A percentile compares a stretch with the other conserved stretches of the same genome.
These are phyloP conservation scores for Ahaetulla prasina DNA, from an alignment of 2,113 vertebrate species.

Conservation along the genomic window DNA sequence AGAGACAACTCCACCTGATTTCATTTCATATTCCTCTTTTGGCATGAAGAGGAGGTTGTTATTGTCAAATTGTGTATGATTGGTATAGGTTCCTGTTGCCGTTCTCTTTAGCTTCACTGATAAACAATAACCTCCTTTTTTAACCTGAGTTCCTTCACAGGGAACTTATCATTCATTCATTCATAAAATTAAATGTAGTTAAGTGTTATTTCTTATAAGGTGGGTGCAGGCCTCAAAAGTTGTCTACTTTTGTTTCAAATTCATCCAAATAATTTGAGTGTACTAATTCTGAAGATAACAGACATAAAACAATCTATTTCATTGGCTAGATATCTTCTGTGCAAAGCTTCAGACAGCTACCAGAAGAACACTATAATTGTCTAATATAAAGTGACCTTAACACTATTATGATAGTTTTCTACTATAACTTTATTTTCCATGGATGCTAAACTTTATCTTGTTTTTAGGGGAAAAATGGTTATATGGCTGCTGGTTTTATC, in stretches of 20 bases:
- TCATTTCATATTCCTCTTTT: not conserved
- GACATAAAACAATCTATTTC: not conserved
- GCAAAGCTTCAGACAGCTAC: not conserved
- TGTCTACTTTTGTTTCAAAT: not conserved
- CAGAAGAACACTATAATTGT: not conserved
- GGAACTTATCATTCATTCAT: not conserved
- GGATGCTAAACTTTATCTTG: not conserved
- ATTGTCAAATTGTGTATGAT: not conserved
- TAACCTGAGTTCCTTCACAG: not conserved
- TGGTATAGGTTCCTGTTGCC: not conserved
- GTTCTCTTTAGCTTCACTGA: not conserved
- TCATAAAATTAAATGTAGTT: not conserved
- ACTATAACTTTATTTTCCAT: not conserved
- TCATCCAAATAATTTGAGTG: not conserved
- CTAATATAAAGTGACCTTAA: not conserved
- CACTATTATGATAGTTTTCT: not conserved
- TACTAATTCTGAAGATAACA: not conserved
- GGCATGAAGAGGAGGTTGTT: not conserved
- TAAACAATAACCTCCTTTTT: not conserved
- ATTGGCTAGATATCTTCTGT: not conserved
- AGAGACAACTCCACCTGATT: not conserved
- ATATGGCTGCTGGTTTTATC: constrained; percentile 98
- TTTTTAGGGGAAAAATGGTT: constrained; percentile 93
- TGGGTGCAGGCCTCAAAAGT: not conserved
- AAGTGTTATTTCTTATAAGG: not conserved